phyloP scores from a whole-genome alignment of 2,797 vertebrate species.

The Numenius phaeopus region DNA sequence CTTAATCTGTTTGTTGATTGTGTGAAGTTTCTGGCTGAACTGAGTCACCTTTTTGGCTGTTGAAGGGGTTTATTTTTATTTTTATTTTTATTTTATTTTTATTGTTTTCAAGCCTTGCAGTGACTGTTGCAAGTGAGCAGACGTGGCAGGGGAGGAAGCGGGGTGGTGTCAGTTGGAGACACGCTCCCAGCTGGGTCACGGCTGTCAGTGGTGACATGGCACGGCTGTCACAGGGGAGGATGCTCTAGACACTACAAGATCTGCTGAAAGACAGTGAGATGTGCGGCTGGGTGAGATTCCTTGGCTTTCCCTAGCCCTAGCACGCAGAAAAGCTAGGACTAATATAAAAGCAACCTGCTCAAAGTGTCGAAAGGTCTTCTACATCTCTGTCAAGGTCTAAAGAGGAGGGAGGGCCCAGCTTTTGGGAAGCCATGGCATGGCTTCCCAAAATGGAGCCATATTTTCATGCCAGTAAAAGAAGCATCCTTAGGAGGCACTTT shows the following conservation, averaged over 20 bases:
- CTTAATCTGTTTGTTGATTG: neutral
- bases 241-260: neutral
- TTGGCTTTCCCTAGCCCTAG: neutral
- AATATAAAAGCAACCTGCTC: neutral
- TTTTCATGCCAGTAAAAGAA: neutral
- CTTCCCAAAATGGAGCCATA: neutral
- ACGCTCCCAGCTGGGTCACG: neutral
- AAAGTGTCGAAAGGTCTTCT: neutral
- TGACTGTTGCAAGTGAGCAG: neutral
- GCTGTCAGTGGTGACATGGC: neutral
- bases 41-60: neutral
- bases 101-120: neutral
- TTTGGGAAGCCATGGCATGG: neutral
- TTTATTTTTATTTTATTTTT: neutral
- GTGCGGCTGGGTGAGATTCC: neutral
- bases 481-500: neutral
- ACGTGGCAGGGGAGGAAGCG: neutral
- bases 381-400: neutral
- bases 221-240: neutral
- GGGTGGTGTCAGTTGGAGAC: neutral
- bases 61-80: neutral
- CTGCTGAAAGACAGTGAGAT: neutral
- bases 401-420: neutral
- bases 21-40: neutral
- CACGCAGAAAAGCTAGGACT: neutral